Conservation (phyloP, 2,888 invertebrate genomes). For the Drosophila pullipes region DNA sequence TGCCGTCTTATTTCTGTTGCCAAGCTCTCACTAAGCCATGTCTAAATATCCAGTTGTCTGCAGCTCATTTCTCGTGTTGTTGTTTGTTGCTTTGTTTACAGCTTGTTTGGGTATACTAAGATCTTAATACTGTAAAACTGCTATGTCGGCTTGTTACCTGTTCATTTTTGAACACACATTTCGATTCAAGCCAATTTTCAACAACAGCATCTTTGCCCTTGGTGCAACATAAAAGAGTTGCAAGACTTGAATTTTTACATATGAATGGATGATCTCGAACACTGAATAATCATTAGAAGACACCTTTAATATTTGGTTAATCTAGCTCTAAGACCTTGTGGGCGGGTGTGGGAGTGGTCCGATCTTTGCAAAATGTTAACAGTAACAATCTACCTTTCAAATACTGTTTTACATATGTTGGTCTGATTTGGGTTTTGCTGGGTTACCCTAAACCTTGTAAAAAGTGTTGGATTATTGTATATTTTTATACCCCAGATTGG, state of each 20-base stretch:
- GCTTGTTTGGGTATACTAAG: slow-evolving; percentile 29
- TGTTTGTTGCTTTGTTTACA: slow-evolving; percentile 61
- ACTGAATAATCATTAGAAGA: neutral
- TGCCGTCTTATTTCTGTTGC: slow-evolving; percentile 28
- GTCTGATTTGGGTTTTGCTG: neutral
- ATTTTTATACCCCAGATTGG: neutral
- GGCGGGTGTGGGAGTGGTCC: neutral
- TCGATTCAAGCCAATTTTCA: neutral
- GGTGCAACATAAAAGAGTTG: neutral
- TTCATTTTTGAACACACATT: slow-evolving; percentile 12
- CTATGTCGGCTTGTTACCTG: slow-evolving; percentile 26
- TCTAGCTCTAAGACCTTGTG: neutral
- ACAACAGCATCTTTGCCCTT: neutral
- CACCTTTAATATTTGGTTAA: neutral
- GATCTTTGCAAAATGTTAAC: neutral
- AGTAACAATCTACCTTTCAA: neutral
- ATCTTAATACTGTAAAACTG: slow-evolving; percentile 11
- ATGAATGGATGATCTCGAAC: neutral
- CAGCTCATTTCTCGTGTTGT: slow-evolving; percentile 64
- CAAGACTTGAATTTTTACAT: neutral
- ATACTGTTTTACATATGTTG: neutral
- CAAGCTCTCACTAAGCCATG: slow-evolving; percentile 58
- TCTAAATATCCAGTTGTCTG: slow-evolving; percentile 60
- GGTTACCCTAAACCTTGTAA: neutral
- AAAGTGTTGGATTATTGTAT: neutral